These are phyloP conservation scores for Anoplopoma fimbria DNA, from an alignment of 2,113 vertebrate species.

Conservation along the genomic window DNA sequence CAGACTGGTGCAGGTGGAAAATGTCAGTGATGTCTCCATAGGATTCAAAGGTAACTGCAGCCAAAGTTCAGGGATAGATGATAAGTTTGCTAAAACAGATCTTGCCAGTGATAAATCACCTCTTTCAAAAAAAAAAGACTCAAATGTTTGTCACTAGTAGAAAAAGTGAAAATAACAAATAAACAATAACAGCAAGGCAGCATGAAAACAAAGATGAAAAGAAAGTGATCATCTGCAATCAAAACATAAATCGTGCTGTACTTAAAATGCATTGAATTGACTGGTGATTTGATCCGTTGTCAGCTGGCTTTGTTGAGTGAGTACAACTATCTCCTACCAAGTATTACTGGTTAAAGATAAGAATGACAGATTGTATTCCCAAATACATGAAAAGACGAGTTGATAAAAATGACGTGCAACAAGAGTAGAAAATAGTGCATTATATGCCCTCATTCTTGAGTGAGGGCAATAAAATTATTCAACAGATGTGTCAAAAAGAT, in stretches of 20 bases:
- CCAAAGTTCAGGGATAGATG: neutral
- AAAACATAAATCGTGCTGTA: neutral
- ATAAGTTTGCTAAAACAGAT: neutral
- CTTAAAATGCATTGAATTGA: neutral
- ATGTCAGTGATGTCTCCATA: conserved; percentile 39
- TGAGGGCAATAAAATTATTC: neutral
- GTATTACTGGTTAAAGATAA: neutral
- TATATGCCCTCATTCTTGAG: neutral
- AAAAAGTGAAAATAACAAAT: neutral
- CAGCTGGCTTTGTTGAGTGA: neutral
- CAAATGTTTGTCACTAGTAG: neutral
- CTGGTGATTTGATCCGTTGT: neutral
- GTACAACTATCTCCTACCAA: neutral
- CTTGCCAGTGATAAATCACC: neutral
- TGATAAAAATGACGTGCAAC: neutral
- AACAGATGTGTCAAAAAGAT: neutral
- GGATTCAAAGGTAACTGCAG: conserved; percentile 14
- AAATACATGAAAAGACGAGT: neutral
- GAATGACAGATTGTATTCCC: neutral
- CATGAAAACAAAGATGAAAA: neutral
- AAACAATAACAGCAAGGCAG: neutral
- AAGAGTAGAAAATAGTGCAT: neutral
- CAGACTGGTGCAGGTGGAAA: conserved; percentile 39
- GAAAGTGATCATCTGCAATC: neutral
- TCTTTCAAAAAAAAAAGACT: neutral